A percentile compares a stretch with the other conserved stretches of the same genome.
Conservation (phyloP, 2,888 invertebrate genomes). For the Therioaphis trifolii region DNA sequence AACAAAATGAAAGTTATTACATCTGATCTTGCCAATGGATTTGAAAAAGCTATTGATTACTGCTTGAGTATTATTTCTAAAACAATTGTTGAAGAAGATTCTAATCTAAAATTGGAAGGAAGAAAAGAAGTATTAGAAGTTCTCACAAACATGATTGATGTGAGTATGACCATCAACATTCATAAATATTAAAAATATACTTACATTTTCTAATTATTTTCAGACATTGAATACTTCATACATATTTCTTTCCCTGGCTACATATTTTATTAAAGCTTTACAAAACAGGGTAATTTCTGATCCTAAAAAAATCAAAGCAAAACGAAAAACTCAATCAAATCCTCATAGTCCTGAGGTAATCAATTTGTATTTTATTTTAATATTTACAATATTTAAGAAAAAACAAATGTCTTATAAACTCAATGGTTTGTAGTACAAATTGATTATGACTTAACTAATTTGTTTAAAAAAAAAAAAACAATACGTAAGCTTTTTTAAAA, state of each 20-base stretch:
- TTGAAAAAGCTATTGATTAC: conserved; percentile 31
- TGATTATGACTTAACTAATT: too few species aligned
- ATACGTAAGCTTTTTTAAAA: too few species aligned
- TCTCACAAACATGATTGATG: conserved; percentile 54
- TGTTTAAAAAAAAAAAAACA: too few species aligned
- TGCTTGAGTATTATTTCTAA: conserved; percentile 31
- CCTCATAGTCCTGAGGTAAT: conserved; percentile 19
- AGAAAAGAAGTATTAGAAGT: conserved; percentile 61
- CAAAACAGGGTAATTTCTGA: conserved; percentile 37
- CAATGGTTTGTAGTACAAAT: too few species aligned
- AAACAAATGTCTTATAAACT: too few species aligned
- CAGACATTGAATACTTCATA: conserved; percentile 36
- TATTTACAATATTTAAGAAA: too few species aligned
- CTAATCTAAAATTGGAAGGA: conserved; percentile 57
- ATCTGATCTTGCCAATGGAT: conserved; percentile 22
- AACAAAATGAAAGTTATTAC: conserved; percentile 31
- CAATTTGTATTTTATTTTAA: not conserved
- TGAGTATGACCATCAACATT: conserved; percentile 20
- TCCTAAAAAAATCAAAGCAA: conserved; percentile 56
- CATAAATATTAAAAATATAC: not conserved
- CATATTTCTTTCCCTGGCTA: conserved; percentile 33
- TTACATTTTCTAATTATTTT: conserved; percentile 8
- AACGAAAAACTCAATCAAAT: conserved; percentile 32
- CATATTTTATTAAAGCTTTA: conserved; percentile 39
- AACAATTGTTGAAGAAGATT: conserved; percentile 43